phyloP scores from a whole-genome alignment of 2,888 invertebrate species.

The Coelinius sp. region DNA sequence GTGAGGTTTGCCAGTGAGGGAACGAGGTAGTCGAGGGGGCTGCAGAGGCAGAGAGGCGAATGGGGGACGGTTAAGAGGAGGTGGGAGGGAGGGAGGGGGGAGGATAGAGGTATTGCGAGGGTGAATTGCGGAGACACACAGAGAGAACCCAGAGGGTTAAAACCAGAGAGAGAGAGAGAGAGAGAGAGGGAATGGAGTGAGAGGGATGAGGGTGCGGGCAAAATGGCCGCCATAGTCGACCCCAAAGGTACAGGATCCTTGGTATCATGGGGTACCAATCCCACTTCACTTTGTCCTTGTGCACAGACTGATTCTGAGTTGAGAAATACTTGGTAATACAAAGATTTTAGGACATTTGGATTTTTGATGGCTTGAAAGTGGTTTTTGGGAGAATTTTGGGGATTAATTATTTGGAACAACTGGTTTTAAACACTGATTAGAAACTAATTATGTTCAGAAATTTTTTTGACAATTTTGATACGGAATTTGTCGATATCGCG shows the following conservation, averaged over 20 bases:
- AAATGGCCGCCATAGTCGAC: constrained; percentile 65
- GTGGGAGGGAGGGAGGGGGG: constrained; percentile 41
- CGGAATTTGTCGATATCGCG: too few species aligned
- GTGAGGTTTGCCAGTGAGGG: constrained; percentile 54
- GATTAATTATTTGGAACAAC: too few species aligned
- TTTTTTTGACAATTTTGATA: too few species aligned
- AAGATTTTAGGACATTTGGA: not conserved
- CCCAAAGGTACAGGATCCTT: constrained; percentile 56
- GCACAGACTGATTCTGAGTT: not conserved
- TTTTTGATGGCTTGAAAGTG: not conserved
- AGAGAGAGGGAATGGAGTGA: constrained; percentile 40
- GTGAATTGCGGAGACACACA: constrained; percentile 49
- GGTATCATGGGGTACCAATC: constrained; percentile 50
- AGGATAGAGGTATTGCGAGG: constrained; percentile 51
- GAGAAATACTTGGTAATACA: not conserved
- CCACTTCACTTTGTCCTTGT: constrained; percentile 50
- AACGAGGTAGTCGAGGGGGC: constrained; percentile 27
- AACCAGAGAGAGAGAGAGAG: constrained; percentile 50
- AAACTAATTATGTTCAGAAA: too few species aligned
- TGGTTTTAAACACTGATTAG: too few species aligned
- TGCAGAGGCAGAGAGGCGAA: constrained; percentile 24
- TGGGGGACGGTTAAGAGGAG: constrained; percentile 34
- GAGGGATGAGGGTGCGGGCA: constrained; percentile 55
- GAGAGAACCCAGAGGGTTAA: constrained; percentile 46
- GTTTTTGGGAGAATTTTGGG: too few species aligned